Percentiles rank a stretch among this genome's conserved stretches.
These are phyloP conservation scores for Disparrhopalites patrizii DNA, from an alignment of 2,888 invertebrate species.

Conservation along the genomic window DNA sequence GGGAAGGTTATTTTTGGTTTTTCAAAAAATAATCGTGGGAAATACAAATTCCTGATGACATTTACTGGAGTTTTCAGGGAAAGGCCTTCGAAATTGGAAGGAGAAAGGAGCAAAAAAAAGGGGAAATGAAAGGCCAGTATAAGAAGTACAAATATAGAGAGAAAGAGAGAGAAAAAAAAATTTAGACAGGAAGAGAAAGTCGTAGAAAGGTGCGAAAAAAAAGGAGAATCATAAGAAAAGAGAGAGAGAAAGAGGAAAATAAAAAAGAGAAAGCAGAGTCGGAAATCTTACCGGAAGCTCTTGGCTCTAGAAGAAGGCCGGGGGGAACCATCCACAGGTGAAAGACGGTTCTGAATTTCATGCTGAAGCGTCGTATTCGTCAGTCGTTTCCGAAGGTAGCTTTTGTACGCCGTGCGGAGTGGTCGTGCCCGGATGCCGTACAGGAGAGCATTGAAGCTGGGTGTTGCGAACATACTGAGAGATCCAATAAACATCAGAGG, in stretches of 20 bases:
- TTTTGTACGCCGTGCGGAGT: constrained; percentile 46
- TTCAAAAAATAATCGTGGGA: too few relatives aligned
- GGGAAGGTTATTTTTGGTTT: too few relatives aligned
- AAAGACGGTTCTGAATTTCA: constrained; percentile 48
- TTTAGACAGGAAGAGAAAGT: too few relatives aligned
- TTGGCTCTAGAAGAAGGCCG: constrained; percentile 47
- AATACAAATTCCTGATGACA: too few relatives aligned
- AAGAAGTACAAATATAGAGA: neutral
- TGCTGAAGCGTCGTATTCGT: constrained; percentile 47
- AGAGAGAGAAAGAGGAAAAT: neutral
- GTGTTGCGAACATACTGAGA: constrained; percentile 43
- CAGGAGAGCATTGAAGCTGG: constrained; percentile 44
- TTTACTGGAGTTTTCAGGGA: too few relatives aligned
- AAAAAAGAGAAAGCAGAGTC: neutral
- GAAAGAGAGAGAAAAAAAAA: neutral
- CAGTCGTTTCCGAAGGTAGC: constrained; percentile 47
- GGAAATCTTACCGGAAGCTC: constrained; percentile 46
- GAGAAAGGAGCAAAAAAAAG: neutral
- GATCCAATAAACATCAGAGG: constrained; percentile 37
- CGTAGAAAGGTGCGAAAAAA: neutral
- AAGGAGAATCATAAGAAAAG: neutral
- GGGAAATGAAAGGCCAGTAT: too few relatives aligned
- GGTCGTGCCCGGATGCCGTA: constrained; percentile 48
- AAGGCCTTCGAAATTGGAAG: neutral
- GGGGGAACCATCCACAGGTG: constrained; percentile 48